phyloP scores from a whole-genome alignment of 2,113 vertebrate genomes.

The Ictalurus punctatus region DNA sequence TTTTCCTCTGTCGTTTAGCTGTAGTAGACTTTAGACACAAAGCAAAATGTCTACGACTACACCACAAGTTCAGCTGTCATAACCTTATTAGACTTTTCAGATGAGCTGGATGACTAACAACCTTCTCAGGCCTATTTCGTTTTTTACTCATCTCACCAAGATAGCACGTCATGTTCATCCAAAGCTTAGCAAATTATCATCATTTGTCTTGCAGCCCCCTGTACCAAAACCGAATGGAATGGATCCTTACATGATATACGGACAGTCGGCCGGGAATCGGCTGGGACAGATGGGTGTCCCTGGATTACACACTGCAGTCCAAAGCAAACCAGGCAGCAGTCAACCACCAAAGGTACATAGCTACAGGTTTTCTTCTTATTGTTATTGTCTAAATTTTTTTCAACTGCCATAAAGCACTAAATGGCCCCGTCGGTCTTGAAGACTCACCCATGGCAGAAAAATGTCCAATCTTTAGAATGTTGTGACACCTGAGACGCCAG shows the following conservation, averaged over 20 bases:
- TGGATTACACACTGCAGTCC: background rate
- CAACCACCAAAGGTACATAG: constrained; percentile 13
- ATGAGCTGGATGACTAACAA: background rate
- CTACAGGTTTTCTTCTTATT: background rate
- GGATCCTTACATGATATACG: background rate
- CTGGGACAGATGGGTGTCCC: background rate
- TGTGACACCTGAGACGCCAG: background rate
- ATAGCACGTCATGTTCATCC: background rate
- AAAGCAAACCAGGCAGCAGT: background rate
- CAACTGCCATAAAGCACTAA: background rate
- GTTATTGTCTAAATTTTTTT: background rate
- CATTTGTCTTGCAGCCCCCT: background rate
- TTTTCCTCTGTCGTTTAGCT: background rate
- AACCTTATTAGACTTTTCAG: background rate
- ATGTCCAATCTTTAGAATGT: background rate
- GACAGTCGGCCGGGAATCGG: background rate
- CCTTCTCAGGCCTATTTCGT: background rate
- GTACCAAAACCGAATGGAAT: constrained; percentile 13
- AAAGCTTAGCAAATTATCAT: background rate
- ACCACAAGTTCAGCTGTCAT: background rate
- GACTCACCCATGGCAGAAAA: background rate
- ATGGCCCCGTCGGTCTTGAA: background rate
- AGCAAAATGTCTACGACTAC: no score
- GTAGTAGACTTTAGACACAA: background rate
- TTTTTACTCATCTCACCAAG: background rate